These are phyloP conservation scores for Nipponacmea schrenckii DNA, from an alignment of 2,888 invertebrate species.

Conservation along the genomic window DNA sequence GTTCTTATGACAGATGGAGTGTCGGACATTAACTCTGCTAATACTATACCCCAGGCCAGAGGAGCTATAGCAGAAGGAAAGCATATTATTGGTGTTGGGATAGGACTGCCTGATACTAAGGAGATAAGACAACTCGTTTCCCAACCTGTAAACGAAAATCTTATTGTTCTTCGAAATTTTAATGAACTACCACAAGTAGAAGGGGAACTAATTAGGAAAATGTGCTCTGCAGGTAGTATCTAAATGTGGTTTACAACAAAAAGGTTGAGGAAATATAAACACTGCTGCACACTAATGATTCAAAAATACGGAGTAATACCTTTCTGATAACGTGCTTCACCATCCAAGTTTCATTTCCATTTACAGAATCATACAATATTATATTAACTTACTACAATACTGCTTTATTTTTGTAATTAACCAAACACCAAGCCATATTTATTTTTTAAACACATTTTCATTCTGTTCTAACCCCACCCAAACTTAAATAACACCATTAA, in stretches of 20 bases:
- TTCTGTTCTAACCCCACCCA: too few relatives aligned
- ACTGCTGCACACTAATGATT: too few relatives aligned
- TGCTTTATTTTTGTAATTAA: too few relatives aligned
- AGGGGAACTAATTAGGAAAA: slow-evolving; percentile 27
- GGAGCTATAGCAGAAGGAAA: slow-evolving; percentile 29
- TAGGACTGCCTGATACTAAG: slow-evolving; percentile 39
- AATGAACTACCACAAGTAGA: slow-evolving; percentile 34
- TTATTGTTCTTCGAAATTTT: slow-evolving; percentile 37
- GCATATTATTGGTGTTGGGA: slow-evolving; percentile 44
- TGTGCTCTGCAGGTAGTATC: slow-evolving; percentile 28
- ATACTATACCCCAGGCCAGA: slow-evolving; percentile 47
- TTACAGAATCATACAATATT: too few relatives aligned
- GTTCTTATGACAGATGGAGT: slow-evolving; percentile 53
- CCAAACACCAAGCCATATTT: too few relatives aligned
- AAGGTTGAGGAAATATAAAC: too few relatives aligned
- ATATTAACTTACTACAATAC: too few relatives aligned
- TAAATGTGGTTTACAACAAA: not conserved
- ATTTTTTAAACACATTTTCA: too few relatives aligned
- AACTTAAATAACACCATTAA: too few relatives aligned
- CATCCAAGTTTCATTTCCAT: too few relatives aligned
- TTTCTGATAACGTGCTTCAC: too few relatives aligned
- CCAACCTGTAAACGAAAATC: slow-evolving; percentile 36
- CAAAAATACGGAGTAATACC: too few relatives aligned
- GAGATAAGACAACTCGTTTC: slow-evolving; percentile 48
- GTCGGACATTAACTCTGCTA: slow-evolving; percentile 47